A percentile compares a stretch with the other conserved stretches of the same genome.
These are phyloP conservation scores for Chironomus tepperi DNA, from an alignment of 1,140 invertebrate genomes.

Conservation along the genomic window DNA sequence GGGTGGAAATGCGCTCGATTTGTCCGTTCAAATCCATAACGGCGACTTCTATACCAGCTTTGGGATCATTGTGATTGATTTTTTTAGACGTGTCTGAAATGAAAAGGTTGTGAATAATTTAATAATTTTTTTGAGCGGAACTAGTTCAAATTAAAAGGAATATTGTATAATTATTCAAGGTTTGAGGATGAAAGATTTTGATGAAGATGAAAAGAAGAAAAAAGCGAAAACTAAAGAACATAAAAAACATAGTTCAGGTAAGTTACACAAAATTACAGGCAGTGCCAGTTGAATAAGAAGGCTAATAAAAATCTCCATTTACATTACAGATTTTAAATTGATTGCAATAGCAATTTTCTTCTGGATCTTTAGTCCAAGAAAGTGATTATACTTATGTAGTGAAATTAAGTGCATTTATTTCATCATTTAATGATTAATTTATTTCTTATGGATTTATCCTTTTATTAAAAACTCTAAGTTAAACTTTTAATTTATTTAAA, in stretches of 20 bases:
- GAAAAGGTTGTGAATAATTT: neutral
- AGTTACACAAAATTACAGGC: neutral
- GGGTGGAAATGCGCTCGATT: too few relatives aligned
- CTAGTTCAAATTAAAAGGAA: too few relatives aligned
- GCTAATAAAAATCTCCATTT: neutral
- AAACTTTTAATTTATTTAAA: too few relatives aligned
- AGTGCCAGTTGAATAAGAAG: neutral
- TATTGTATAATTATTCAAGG: too few relatives aligned
- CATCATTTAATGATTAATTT: too few relatives aligned
- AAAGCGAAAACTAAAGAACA: neutral
- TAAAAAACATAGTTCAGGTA: neutral
- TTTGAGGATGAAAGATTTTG: neutral
- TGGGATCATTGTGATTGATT: neutral
- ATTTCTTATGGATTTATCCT: too few relatives aligned
- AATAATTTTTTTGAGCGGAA: neutral
- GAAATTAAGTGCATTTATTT: neutral
- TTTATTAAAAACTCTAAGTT: too few relatives aligned
- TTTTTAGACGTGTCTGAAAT: neutral
- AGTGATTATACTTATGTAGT: neutral
- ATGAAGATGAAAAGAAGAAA: neutral
- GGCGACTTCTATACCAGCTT: too few relatives aligned
- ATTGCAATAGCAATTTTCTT: constrained; percentile 1
- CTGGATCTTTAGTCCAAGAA: neutral
- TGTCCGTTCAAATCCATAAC: too few relatives aligned
- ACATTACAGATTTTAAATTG: neutral